A percentile compares a stretch with the other conserved stretches of the same genome.
These are phyloP conservation scores for Linurgus olivaceus DNA, from an alignment of 2,797 vertebrate species.

Conservation along the genomic window DNA sequence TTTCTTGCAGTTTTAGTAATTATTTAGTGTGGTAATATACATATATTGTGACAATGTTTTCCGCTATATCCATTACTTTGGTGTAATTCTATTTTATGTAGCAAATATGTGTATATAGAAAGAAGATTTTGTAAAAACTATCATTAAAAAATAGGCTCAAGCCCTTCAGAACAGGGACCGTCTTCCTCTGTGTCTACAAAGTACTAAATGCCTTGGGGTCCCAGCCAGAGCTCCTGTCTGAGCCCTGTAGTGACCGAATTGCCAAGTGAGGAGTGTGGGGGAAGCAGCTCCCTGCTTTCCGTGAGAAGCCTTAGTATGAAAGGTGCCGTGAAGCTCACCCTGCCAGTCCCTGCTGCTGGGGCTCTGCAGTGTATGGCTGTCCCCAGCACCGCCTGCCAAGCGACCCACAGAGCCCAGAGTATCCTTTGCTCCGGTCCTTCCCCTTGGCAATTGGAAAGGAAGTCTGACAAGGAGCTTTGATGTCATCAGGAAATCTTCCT, in stretches of 20 bases:
- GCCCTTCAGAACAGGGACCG: background rate
- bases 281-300: background rate
- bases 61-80: constrained; percentile 33
- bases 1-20: constrained; percentile 44
- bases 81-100: constrained; percentile 60
- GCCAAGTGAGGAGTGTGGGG: background rate
- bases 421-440: background rate
- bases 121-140: constrained; percentile 13
- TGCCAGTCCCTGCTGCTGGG: background rate
- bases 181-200: constrained; percentile 41
- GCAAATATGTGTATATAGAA: constrained; percentile 54
- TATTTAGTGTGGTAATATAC: constrained; percentile 48
- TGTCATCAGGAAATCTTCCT: background rate
- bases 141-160: background rate
- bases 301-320: background rate
- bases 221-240: background rate
- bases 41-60: constrained; percentile 36
- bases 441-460: background rate
- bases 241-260: background rate
- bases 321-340: background rate
- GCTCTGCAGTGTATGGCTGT: background rate
- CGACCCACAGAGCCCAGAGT: background rate
- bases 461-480: background rate
- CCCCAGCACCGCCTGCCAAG: background rate
- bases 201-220: background rate